Evolutionary conservation across 2,888 invertebrate genomes (phyloP), one percentile per base, ranked within the genome.

Genomic region (Euproctis similis): DNA sequence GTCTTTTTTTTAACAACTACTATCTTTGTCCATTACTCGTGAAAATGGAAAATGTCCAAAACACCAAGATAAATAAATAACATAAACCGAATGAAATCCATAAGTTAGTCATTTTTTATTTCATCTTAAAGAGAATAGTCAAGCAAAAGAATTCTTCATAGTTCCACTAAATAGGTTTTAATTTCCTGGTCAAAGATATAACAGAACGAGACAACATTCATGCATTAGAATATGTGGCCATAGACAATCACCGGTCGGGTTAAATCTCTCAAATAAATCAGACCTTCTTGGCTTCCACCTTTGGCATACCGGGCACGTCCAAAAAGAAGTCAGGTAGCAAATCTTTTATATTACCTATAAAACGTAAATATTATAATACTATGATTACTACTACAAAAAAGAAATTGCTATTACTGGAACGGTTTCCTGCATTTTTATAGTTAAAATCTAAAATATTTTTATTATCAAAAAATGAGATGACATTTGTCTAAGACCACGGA

Each of bases 241-340:
- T 45, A 55, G 48, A 44, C 24, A 42, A 37, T 21, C 21, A 12
- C 17, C 20, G 12, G 10, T 17, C 11, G 6, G 6, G 4, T 20
- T 13, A 9, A 9, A 27, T 25, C 17, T 31, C 39, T 34, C 33
- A 32, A 28, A 37, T 43, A 31, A 31, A 44, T 65, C 67, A 63
- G 61, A 78, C 78, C 76, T 75, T 67, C 56, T 59, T 66, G 26
- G 52, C 41, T 25, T 53, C 46, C 38, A 32, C 36, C 36, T 50
- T 49, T 39, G 46, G 50, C 31, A 53, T 56, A 22, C 49, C 67
- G 38, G 62, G 70, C 36, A 58, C 59, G 26, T 81, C 94, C 73
- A 98, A 80, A 85, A 97, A 98, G 81, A 96, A 96, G 80, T 98
- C 98, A 0, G 89, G 87, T 87, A 95, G 88, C 40, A 97, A 81